Conservation (phyloP, 2,888 invertebrate genomes). For the Dasysyrphus tricinctus region DNA sequence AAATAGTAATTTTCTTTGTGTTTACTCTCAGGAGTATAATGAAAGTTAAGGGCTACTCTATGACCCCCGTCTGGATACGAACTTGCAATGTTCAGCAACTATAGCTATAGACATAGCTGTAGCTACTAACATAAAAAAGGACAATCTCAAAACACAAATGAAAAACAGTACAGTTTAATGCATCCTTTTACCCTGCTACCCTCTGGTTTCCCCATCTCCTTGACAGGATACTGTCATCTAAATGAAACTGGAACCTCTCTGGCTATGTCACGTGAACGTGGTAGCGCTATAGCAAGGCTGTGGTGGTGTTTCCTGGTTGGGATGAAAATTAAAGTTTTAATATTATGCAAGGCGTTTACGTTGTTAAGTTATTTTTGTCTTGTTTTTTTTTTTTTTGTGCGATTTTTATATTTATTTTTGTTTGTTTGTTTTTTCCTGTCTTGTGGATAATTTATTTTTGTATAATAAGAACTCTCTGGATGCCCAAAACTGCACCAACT, state of each 20-base stretch:
- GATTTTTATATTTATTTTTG: conserved; percentile 19
- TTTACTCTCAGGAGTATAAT: not conserved
- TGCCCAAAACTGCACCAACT: conserved; percentile 59
- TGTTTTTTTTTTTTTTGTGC: not conserved
- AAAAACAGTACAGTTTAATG: conserved; percentile 63
- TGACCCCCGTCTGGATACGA: not conserved
- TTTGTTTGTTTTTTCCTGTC: conserved; percentile 37
- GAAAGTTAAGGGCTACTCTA: not conserved
- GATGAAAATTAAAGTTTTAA: conserved; percentile 77
- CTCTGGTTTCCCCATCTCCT: not conserved
- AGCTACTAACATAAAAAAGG: conserved; percentile 26
- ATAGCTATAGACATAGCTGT: not conserved
- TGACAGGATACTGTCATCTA: conserved; percentile 61
- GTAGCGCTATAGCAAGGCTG: conserved; percentile 28
- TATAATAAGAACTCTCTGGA: conserved; percentile 28
- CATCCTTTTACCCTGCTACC: conserved; percentile 46
- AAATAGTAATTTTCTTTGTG: no score
- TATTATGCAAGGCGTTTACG: conserved; percentile 76
- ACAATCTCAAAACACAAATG: conserved; percentile 54
- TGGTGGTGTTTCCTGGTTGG: conserved; percentile 48
- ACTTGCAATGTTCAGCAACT: not conserved
- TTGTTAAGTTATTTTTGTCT: conserved; percentile 51
- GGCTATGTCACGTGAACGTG: conserved; percentile 58
- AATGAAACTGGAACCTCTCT: conserved; percentile 65
- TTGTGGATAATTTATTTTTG: conserved; percentile 68